A percentile compares a stretch with the other conserved stretches of the same genome.
These are phyloP conservation scores for Sceloporus undulatus DNA, from an alignment of 2,113 vertebrate genomes.

Conservation along the genomic window DNA sequence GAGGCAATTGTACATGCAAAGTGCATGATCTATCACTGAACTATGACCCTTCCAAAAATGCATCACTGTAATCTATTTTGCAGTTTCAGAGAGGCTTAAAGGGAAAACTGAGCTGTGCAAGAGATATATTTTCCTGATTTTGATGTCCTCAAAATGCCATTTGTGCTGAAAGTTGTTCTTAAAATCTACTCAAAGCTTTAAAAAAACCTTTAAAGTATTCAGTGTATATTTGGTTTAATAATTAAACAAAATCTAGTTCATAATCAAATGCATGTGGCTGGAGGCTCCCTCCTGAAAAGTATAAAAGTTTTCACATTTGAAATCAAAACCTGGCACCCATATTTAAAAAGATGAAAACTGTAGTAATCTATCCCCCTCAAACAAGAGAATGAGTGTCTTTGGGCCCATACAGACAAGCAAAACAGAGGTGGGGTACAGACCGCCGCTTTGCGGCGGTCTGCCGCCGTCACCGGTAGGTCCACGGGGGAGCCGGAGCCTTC, in stretches of 20 bases:
- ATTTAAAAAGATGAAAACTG: constrained; percentile 47
- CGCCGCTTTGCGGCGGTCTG: too few species aligned
- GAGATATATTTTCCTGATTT: not conserved
- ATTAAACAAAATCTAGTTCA: not conserved
- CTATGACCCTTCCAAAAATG: not conserved
- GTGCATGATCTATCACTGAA: too few species aligned
- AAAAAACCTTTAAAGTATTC: too few species aligned
- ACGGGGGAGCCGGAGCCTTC: too few species aligned
- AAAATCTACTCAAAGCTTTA: not conserved
- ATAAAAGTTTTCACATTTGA: too few species aligned
- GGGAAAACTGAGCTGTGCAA: too few species aligned
- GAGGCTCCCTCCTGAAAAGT: not conserved
- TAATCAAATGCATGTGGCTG: not conserved
- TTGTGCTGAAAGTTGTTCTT: not conserved
- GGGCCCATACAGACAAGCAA: too few species aligned
- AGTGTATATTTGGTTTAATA: too few species aligned
- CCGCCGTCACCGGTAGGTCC: too few species aligned
- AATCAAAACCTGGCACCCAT: constrained; percentile 7
- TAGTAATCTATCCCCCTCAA: constrained; percentile 41
- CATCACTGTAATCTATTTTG: not conserved
- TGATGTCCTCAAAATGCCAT: not conserved
- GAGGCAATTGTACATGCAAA: not conserved
- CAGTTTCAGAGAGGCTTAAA: constrained; percentile 19
- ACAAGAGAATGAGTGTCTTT: constrained; percentile 55
- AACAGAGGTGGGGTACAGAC: too few species aligned